Evolutionary conservation across 2,797 vertebrate genomes (phyloP).

Genomic region (Semotilus atromaculatus): DNA sequence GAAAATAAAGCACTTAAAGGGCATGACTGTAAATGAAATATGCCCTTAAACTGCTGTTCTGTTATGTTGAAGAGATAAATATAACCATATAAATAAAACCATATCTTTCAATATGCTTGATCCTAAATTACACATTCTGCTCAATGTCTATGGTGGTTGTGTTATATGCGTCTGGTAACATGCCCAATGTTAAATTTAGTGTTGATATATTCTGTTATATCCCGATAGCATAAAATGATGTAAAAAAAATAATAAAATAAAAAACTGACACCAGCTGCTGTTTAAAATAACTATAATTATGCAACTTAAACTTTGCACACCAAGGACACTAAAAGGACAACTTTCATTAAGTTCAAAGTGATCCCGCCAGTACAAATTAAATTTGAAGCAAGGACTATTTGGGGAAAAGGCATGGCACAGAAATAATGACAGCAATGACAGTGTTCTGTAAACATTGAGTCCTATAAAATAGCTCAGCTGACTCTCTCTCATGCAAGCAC

Average conservation of each 20-base stretch:
- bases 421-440: constrained; percentile 38
- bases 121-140: neutral
- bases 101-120: neutral
- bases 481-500: constrained; percentile 23
- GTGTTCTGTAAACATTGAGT: constrained; percentile 47
- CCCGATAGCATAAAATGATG: neutral
- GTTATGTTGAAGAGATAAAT: neutral
- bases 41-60: constrained; percentile 11
- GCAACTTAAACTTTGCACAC: neutral
- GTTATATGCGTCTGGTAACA: neutral
- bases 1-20: neutral
- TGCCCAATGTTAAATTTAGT: neutral
- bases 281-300: constrained; percentile 19
- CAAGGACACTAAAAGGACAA: neutral
- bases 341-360: constrained; percentile 47
- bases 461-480: constrained; percentile 22
- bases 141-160: neutral
- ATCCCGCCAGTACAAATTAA: constrained; percentile 40
- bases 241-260: neutral
- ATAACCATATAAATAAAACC: constrained; percentile 50
- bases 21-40: constrained; percentile 18
- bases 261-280: neutral
- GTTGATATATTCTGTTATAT: neutral
- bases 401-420: constrained; percentile 39
- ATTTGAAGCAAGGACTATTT: constrained; percentile 38